Evolutionary conservation across 2,888 invertebrate species (phyloP), one percentile per base, ranked within the genome.

Genomic region (Perithous albicinctus): DNA sequence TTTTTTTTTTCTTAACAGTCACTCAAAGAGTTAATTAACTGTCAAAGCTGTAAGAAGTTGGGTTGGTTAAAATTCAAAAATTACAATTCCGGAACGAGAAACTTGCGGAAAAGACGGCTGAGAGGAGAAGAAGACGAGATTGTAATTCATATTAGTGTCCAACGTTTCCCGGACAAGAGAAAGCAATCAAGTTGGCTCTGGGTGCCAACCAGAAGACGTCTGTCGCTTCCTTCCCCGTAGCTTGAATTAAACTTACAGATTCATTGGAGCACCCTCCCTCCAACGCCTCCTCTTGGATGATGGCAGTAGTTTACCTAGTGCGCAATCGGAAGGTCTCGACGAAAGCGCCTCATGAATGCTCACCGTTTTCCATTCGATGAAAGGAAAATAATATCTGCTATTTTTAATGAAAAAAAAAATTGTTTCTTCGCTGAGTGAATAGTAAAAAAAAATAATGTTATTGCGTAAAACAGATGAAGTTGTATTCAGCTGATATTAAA

Each of bases 141-240:
- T 80, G 82, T 82, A 84, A 85, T 83, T 85, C 74, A 85, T 80
- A 83, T 84, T 78, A 82, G 81, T 70, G 64, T 76, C 56, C 41
- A 18, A 26, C 59, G 59, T 29, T 56, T 51, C 18, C 59, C 35
- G 26, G 66, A 77, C 80, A 56, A 75, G 75, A 75, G 77, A 85
- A 85, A 80, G 85, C 82, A 85, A 85, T 85, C 80, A 80, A 77
- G 70, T 75, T 67, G 80, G 67, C 54, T 61, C 73, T 56, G 78
- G 64, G 48, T 61, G 70, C 56, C 75, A 70, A 54, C 43, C 54
- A 32, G 32, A 74, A 35, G 61, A 72, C 48, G 48, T 78, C 72
- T 43, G 12, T 43, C 54, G 79, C 64, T 75, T 80, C 38, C 66
- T 77, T 75, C 75, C 67, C 48, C 72, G 72, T 23, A 59, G 75